phyloP scores from a whole-genome alignment of 2,113 vertebrate species.

The Phylloscopus trochilus region DNA sequence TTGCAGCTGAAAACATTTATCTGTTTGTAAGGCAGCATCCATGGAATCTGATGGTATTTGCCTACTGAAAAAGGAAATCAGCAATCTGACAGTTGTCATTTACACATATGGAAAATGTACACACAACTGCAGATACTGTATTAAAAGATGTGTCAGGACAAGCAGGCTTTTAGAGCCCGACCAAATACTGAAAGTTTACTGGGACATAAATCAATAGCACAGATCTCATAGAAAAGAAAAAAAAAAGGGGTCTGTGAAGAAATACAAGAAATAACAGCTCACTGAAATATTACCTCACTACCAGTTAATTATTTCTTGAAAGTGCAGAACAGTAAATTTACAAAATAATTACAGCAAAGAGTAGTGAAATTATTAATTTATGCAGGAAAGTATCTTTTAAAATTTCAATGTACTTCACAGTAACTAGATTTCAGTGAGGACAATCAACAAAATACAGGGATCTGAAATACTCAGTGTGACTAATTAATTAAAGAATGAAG shows the following conservation, averaged over 20 bases:
- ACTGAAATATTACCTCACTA: background rate
- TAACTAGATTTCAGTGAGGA: background rate
- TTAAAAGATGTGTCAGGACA: background rate
- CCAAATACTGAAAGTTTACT: background rate
- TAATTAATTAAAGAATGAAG: background rate
- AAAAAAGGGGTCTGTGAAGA: background rate
- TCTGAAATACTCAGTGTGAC: background rate
- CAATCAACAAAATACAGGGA: background rate
- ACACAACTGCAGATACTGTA: background rate
- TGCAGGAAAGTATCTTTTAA: background rate
- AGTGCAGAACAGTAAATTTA: background rate
- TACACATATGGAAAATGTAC: background rate
- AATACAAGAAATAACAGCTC: background rate
- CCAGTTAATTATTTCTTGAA: background rate
- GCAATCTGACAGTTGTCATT: background rate
- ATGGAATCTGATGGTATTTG: background rate
- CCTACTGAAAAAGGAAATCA: background rate
- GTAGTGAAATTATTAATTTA: background rate
- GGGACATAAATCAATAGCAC: background rate
- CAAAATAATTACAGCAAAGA: background rate
- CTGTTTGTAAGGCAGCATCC: background rate
- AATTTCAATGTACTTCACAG: background rate
- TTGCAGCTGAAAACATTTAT: background rate
- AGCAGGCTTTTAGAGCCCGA: background rate
- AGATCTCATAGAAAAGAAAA: background rate